Base-by-base conservation (phyloP, 2,797 vertebrate species). In the Cephalopachus bancanus region DNA sequence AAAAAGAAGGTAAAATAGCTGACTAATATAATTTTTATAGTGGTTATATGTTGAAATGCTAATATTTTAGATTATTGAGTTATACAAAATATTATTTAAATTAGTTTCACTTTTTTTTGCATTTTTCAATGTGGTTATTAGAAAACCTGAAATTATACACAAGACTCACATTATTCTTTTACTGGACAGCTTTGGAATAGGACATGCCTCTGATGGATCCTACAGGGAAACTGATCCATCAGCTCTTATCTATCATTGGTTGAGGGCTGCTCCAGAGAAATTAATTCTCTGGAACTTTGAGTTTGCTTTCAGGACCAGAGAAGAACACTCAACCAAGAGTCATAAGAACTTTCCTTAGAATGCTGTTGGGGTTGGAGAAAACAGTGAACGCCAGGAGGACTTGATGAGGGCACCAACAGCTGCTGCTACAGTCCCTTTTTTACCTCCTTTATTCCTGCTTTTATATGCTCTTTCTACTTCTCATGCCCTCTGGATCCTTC, bases 71-170 rank as follows among this genome's bases (percentile, higher is more conserved):
- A 87, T 90, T 69, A 76, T 44, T n/a, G 22, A 19, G 8, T 30
- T 60, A 85, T 7, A 64, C n/a, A 71, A 89, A 93, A 57, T 76
- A 60, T 10, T 53, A 59, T 75, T 65, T 72, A 83, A 91, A 57
- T 65, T 93, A 83, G 78, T 83, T 89, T 94, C 16, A 72, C 22
- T 72, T 51, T n/a, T 26, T 94, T 91, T 71, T 78, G 20, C 17
- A 10, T 59, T 88, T 92, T 88, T 81, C 30, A 57, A 28, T 30
- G 2, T 30, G 26, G 28, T 16, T 67, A 62, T 11, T 65, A 89
- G 17, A 89, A 83, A 79, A 84, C 90, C 71, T 51, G 53, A 86
- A 93, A 79, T 62, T 67, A 71, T 19, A 44, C 78, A 88, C 49
- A 30, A 93, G 67, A 30, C 33, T 85, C 20, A 67, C 15, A 15